Base-by-base conservation (phyloP, 1,140 invertebrate genomes). In the Drosophila ogumai region DNA sequence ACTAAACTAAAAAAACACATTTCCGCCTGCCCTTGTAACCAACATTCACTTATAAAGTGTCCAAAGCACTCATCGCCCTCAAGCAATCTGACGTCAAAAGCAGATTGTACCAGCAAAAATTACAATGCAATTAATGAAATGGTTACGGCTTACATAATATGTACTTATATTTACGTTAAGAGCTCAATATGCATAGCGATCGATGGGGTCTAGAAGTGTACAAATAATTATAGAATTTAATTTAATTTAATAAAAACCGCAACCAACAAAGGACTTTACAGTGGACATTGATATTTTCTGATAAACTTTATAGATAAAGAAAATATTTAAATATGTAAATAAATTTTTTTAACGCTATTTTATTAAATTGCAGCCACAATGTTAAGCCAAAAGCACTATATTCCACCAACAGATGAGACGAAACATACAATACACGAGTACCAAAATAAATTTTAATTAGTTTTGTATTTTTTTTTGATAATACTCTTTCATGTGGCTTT, bases 101-200 rank as follows among this genome's bases (percentile, higher is more conserved):
- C 56, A 60, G 61, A 60, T 64, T 64, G 61, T 34, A 25, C 36
- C 22, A 60, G 13, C 61, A 34, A 22, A 65, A 65, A 65, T 65
- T 65, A 40, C 61, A 31, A 61, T 25, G 61, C 19, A 61, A 61
- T 25, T 43, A 43, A 32, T 28, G 15, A 64, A 59, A 59, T 59
- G 19, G 17, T 32, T 41, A 59, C 12, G 19, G 41, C 13, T 64
- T 59, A 12, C 52, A 31, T 58, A 32, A 58, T 32, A 32, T 38
- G 19, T 54, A 54, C 50, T 22, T 54, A 25, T 52, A 34, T 52
- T 19, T 36, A 54, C 32, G 32, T 36, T 54, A 54, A 36, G 32
- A 36, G 8, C 17, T 34, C 1, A 34, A 19, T 34, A 7, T 34
- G 49, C 10, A 17, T 34, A 28, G 25, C 25, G 25, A 28, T 28